Percentiles rank a stretch among this genome's conserved stretches.
Evolutionary conservation across 1,140 invertebrate species (phyloP).

Genomic region (Drosophila guanche): DNA sequence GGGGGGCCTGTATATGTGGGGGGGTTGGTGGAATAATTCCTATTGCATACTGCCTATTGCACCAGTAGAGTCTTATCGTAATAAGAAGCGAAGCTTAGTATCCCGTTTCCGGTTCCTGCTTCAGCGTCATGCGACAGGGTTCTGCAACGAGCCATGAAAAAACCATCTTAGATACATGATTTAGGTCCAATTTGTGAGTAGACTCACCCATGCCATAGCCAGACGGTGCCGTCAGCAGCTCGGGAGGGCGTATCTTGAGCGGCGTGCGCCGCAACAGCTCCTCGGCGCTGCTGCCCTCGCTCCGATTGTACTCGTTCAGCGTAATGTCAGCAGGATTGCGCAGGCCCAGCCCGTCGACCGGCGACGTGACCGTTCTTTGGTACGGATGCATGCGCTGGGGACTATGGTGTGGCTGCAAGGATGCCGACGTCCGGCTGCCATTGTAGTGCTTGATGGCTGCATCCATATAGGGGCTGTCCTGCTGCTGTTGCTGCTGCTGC

Average conservation of each 20-base stretch:
- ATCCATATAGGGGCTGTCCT: slow-evolving; percentile 48
- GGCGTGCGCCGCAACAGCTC: slow-evolving; percentile 71
- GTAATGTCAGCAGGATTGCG: slow-evolving; percentile 80
- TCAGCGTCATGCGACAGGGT: slow-evolving; percentile 77
- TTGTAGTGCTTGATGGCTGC: slow-evolving; percentile 47
- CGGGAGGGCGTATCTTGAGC: slow-evolving; percentile 66
- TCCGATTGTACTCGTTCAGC: slow-evolving; percentile 79
- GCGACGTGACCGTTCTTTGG: slow-evolving; percentile 67
- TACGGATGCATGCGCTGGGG: slow-evolving; percentile 79
- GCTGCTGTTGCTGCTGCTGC: slow-evolving; percentile 36
- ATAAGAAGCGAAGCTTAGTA: slow-evolving; percentile 46
- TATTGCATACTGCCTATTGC: slow-evolving; percentile 56
- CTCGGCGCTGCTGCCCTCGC: slow-evolving; percentile 68
- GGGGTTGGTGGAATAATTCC: slow-evolving; percentile 6
- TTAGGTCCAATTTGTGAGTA: background rate
- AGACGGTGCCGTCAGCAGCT: slow-evolving; percentile 51
- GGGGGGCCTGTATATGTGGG: slow-evolving; percentile 50
- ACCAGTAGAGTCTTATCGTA: slow-evolving; percentile 21
- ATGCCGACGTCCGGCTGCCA: slow-evolving; percentile 35
- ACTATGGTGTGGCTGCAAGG: slow-evolving; percentile 49
- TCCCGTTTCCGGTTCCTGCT: slow-evolving; percentile 82
- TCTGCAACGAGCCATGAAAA: slow-evolving; percentile 36
- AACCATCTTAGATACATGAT: background rate
- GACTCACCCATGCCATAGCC: slow-evolving; percentile 61
- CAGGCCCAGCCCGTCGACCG: slow-evolving; percentile 51